Conservation (phyloP, 1,140 invertebrate species). For the Bombus soroeensis region DNA sequence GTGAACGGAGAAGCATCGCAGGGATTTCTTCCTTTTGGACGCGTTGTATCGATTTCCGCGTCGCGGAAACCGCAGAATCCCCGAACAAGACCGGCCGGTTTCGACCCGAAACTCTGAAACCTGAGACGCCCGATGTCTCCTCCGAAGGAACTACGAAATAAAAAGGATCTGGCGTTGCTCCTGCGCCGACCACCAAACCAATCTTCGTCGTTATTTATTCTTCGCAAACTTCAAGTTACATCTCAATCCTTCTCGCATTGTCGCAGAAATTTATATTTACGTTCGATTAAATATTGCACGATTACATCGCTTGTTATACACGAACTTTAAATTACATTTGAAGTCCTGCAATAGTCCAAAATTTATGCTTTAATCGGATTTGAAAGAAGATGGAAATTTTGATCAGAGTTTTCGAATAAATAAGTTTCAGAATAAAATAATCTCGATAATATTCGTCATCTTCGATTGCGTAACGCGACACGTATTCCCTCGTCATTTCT, state of each 20-base stretch:
- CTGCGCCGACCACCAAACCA: background rate
- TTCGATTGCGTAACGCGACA: background rate
- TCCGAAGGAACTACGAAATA: background rate
- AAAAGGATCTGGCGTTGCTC: slow-evolving; percentile 9
- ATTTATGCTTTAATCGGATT: no score
- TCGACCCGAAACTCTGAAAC: slow-evolving; percentile 48
- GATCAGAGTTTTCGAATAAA: no score
- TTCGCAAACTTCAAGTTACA: background rate
- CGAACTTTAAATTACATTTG: no score
- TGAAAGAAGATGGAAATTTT: no score
- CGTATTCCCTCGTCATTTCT: background rate
- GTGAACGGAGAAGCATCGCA: slow-evolving; percentile 16
- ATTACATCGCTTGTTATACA: no score
- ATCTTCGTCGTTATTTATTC: background rate
- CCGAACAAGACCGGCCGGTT: slow-evolving; percentile 33
- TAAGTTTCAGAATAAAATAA: background rate
- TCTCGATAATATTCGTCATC: background rate
- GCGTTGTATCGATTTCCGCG: slow-evolving; percentile 48
- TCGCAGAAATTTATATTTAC: background rate
- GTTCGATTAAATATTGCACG: no score
- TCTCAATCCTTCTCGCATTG: background rate
- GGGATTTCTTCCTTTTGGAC: slow-evolving; percentile 46
- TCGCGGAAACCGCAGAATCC: slow-evolving; percentile 54
- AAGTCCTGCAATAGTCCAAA: fast-evolving
- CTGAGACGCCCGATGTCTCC: slow-evolving; percentile 11